Evolutionary conservation across 1,140 invertebrate genomes (phyloP).

Genomic region (Pseudomyrmex concolor): DNA sequence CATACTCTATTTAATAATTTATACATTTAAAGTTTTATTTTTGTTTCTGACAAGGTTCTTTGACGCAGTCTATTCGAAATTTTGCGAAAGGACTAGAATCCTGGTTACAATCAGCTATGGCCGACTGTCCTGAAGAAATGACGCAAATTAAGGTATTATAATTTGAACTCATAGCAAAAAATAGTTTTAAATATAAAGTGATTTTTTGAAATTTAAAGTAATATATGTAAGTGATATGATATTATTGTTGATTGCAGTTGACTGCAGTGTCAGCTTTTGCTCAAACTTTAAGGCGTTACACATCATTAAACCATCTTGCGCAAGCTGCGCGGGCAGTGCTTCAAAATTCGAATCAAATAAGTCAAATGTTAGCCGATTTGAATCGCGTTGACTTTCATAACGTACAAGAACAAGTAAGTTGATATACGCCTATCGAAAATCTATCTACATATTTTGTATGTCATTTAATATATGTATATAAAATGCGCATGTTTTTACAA

Average conservation of each 20-base stretch:
- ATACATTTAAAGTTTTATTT: not conserved
- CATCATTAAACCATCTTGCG: constrained; percentile 99
- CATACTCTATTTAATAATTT: not conserved
- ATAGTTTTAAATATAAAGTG: constrained; percentile 20
- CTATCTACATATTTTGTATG: not conserved
- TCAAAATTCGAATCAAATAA: constrained; percentile 97
- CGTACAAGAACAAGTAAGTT: constrained; percentile 92
- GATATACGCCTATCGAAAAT: not conserved
- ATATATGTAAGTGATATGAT: constrained; percentile 26
- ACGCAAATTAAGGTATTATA: constrained; percentile 91
- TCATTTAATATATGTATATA: not conserved
- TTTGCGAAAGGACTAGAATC: constrained; percentile 96
- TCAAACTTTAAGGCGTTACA: constrained; percentile 97
- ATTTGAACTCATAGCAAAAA: not conserved
- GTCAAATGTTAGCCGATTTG: constrained; percentile 98
- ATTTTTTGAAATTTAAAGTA: too few relatives aligned
- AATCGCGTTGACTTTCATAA: constrained; percentile 99
- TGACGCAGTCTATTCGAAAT: constrained; percentile 97
- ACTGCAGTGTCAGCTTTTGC: constrained; percentile 96
- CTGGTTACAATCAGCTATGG: constrained; percentile 94
- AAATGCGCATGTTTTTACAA: not conserved
- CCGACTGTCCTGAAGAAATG: constrained; percentile 93
- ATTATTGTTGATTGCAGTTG: constrained; percentile 78
- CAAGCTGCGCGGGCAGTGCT: constrained; percentile 98
- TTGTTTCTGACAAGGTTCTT: constrained; percentile 86